phyloP scores from a whole-genome alignment of 2,113 vertebrate species.

The Channa maculata region DNA sequence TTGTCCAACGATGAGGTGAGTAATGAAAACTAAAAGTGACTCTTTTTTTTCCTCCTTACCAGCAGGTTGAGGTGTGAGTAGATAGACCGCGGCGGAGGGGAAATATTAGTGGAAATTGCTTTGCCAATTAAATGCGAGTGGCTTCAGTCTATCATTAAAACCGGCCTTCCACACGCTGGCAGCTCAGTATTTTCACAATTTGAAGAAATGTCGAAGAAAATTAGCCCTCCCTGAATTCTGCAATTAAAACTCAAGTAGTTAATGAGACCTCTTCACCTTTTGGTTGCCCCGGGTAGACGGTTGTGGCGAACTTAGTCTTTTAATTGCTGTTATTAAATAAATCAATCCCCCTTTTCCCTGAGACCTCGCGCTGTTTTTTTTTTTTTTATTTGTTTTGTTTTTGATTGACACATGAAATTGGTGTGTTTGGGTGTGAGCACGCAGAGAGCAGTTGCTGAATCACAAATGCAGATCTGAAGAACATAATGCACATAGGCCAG shows the following conservation, averaged over 20 bases:
- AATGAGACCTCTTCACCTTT: slow-evolving; percentile 89
- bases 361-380: slow-evolving; percentile 64
- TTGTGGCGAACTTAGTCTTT: slow-evolving; percentile 79
- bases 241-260: slow-evolving; percentile 89
- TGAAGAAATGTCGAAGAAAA: slow-evolving; percentile 83
- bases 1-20: slow-evolving; percentile 87
- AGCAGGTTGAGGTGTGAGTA: slow-evolving; percentile 10
- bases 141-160: slow-evolving; percentile 37
- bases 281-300: slow-evolving; percentile 78
- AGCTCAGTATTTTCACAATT: slow-evolving; percentile 81
- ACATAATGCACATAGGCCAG: slow-evolving; percentile 74
- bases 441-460: slow-evolving; percentile 39
- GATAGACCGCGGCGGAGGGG: background rate
- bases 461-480: slow-evolving; percentile 67
- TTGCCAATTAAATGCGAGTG: slow-evolving; percentile 48
- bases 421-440: slow-evolving; percentile 51
- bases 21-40: background rate
- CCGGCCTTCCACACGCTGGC: slow-evolving; percentile 58
- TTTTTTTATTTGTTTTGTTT: too few relatives aligned
- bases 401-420: slow-evolving; percentile 85
- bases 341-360: slow-evolving; percentile 79
- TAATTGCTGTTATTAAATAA: slow-evolving; percentile 90
- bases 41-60: background rate
- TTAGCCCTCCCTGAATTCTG: slow-evolving; percentile 77
- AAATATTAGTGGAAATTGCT: slow-evolving; percentile 45